phyloP scores from a whole-genome alignment of 2,888 invertebrate species.

The Conus canariensis region DNA sequence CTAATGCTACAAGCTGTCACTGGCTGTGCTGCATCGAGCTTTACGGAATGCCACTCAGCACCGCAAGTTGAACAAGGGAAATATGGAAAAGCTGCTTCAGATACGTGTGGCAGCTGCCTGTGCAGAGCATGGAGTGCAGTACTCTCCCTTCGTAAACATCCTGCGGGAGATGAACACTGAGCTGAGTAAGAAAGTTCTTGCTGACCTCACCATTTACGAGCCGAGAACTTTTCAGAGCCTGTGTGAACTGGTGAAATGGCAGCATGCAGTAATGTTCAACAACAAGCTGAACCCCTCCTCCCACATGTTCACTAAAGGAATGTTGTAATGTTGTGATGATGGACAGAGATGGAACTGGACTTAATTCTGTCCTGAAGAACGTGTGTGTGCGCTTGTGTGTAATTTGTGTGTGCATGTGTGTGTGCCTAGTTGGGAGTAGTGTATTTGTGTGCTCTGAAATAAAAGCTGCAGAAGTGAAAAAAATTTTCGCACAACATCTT shows the following conservation, averaged over 20 bases:
- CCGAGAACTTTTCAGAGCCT: slow-evolving; percentile 77
- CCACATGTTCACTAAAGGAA: slow-evolving; percentile 56
- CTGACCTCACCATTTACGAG: slow-evolving; percentile 77
- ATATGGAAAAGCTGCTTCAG: slow-evolving; percentile 63
- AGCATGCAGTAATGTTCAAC: slow-evolving; percentile 54
- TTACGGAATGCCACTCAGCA: slow-evolving; percentile 88
- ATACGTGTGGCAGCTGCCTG: slow-evolving; percentile 73
- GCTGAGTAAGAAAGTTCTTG: slow-evolving; percentile 71
- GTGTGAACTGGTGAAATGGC: slow-evolving; percentile 62
- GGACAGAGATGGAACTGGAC: not conserved
- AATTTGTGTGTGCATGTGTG: too few relatives aligned
- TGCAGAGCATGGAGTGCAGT: slow-evolving; percentile 73
- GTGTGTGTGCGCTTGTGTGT: too few relatives aligned
- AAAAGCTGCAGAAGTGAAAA: too few relatives aligned
- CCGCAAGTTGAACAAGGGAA: slow-evolving; percentile 83
- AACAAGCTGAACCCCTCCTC: slow-evolving; percentile 46
- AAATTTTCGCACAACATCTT: too few relatives aligned
- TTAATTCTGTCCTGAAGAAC: too few relatives aligned
- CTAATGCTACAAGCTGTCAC: slow-evolving; percentile 91
- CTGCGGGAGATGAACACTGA: slow-evolving; percentile 74
- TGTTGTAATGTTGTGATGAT: slow-evolving; percentile 62
- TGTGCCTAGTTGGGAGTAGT: too few relatives aligned
- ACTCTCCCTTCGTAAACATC: slow-evolving; percentile 65
- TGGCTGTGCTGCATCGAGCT: slow-evolving; percentile 88
- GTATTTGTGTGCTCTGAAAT: too few relatives aligned